phyloP scores from a whole-genome alignment of 2,888 invertebrate genomes.

The Leptinotarsa haldemani region DNA sequence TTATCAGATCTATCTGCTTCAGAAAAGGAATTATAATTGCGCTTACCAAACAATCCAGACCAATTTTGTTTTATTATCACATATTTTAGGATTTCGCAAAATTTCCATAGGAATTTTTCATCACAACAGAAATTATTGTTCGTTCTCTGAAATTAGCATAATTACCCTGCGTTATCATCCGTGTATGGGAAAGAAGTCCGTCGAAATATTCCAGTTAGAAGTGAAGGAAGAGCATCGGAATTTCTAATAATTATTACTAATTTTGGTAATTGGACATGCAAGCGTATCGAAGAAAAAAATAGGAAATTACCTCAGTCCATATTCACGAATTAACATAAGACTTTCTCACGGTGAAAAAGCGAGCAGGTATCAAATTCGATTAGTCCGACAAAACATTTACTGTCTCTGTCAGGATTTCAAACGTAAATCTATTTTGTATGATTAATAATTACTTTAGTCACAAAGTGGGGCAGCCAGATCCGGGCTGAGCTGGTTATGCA shows the following conservation, averaged over 20 bases:
- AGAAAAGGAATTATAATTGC: no score
- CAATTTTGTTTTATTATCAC: no score
- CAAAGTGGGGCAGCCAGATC: not conserved
- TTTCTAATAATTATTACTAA: slow-evolving; percentile 13
- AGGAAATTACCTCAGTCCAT: not conserved
- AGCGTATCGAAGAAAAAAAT: slow-evolving; percentile 5
- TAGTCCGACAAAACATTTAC: not conserved
- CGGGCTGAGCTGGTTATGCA: not conserved
- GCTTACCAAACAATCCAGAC: no score
- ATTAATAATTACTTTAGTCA: slow-evolving; percentile 22
- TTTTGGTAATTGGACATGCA: slow-evolving; percentile 18
- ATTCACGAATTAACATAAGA: slow-evolving; percentile 25
- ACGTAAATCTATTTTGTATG: slow-evolving; percentile 8
- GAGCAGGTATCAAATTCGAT: slow-evolving; percentile 26
- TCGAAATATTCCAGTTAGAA: not conserved
- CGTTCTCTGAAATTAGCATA: not conserved
- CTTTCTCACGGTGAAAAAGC: slow-evolving; percentile 38
- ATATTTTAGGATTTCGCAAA: no score
- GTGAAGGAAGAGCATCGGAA: slow-evolving; percentile 9
- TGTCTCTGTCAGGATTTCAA: slow-evolving; percentile 9
- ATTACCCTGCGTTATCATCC: not conserved
- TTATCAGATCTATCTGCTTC: no score
- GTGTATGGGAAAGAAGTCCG: slow-evolving; percentile 1
- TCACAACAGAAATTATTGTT: not conserved
- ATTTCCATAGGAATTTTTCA: not conserved